phyloP scores from a whole-genome alignment of 2,888 invertebrate species.

The Rhodophaea formosa region DNA sequence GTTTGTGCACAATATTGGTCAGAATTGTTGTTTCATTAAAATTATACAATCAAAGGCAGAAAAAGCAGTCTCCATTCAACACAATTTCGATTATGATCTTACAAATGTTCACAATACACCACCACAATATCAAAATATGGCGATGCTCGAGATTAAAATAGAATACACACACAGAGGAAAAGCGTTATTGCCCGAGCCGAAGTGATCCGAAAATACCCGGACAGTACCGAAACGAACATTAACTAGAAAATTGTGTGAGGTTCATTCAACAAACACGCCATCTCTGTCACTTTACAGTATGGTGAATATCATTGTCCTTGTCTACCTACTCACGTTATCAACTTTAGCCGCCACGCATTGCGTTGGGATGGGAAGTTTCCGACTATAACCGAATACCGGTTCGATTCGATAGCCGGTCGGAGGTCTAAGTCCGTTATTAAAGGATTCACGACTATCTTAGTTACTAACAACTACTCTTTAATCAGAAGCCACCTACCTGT shows the following conservation, averaged over 20 bases:
- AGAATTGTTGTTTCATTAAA: not conserved
- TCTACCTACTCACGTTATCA: conserved; percentile 14
- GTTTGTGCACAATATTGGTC: not conserved
- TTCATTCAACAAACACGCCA: conserved; percentile 6
- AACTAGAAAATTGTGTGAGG: conserved; percentile 24
- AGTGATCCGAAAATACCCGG: conserved; percentile 37
- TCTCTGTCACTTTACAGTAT: conserved; percentile 27
- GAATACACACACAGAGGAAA: conserved; percentile 18
- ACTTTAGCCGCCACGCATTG: conserved; percentile 23
- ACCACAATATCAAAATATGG: too few relatives aligned
- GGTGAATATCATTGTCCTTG: conserved; percentile 9
- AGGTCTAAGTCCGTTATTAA: conserved; percentile 24
- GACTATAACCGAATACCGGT: conserved; percentile 30
- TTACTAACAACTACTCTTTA: not conserved
- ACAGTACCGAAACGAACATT: conserved; percentile 42
- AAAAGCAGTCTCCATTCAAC: not conserved
- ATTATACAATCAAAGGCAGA: not conserved
- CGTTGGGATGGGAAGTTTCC: conserved; percentile 16
- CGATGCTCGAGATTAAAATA: too few relatives aligned
- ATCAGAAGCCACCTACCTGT: too few relatives aligned
- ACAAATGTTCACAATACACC: conserved; percentile 14
- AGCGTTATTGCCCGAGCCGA: conserved; percentile 34
- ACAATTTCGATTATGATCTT: not conserved
- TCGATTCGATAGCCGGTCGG: conserved; percentile 2
- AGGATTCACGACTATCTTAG: not conserved